Percentiles rank a stretch among this genome's conserved stretches.
Conservation (phyloP, 2,888 invertebrate genomes). For the Alitta virens region DNA sequence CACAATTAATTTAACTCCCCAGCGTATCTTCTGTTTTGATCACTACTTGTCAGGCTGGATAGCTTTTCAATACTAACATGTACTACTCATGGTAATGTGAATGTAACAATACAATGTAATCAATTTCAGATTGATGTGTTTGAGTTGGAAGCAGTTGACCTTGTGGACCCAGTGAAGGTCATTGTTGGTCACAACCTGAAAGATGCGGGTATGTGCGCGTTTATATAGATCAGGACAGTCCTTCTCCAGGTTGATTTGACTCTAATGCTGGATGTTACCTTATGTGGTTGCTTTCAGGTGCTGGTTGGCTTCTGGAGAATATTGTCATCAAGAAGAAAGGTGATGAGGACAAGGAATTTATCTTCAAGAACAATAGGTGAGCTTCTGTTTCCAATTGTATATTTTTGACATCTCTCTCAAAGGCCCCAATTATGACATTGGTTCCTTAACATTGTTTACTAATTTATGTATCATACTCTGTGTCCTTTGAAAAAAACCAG, state of each 20-base stretch:
- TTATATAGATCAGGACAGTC: no score
- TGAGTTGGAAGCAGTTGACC: conserved; percentile 47
- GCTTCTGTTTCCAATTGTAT: no score
- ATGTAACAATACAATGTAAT: no score
- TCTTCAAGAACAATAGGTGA: conserved; percentile 21
- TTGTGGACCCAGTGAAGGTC: conserved; percentile 41
- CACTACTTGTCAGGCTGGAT: conserved; percentile 22
- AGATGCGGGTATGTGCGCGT: conserved; percentile 22
- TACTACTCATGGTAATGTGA: no score
- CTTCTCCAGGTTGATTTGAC: no score
- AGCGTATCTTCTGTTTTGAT: conserved; percentile 29
- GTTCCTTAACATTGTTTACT: no score
- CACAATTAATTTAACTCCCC: conserved; percentile 17
- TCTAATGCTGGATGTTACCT: no score
- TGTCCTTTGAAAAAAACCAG: no score
- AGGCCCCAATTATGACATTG: no score
- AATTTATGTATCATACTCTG: no score
- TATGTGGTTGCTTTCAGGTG: conserved; percentile 17
- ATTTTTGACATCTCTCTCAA: no score
- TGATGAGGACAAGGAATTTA: neutral
- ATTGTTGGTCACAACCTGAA: conserved; percentile 44
- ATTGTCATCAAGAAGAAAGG: conserved; percentile 33
- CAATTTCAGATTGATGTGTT: conserved; percentile 41
- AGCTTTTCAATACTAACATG: no score
- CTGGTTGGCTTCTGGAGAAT: neutral